These are phyloP conservation scores for Quadroppia sp. DNA, from an alignment of 2,888 invertebrate genomes.

Conservation along the genomic window DNA sequence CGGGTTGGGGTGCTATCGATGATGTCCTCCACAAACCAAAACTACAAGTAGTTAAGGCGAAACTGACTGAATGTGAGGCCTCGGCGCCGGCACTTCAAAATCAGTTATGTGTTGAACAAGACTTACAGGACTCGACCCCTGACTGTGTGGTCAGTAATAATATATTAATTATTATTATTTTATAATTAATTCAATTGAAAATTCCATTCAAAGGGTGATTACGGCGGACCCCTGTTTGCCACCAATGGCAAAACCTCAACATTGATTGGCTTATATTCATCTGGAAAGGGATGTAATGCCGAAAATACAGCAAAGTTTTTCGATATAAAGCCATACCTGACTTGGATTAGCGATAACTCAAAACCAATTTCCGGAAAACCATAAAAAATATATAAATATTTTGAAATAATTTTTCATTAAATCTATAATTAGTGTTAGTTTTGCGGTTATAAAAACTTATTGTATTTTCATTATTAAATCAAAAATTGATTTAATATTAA, in stretches of 20 bases:
- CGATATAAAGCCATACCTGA: slow-evolving; percentile 32
- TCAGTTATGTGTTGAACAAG: slow-evolving; percentile 38
- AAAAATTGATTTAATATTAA: too few species aligned
- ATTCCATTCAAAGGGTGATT: slow-evolving; percentile 41
- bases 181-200: neutral
- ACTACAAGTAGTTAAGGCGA: slow-evolving; percentile 34
- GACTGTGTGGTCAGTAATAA: slow-evolving; percentile 37
- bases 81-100: neutral
- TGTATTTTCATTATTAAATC: too few species aligned
- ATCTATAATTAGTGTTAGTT: too few species aligned
- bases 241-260: slow-evolving; percentile 24
- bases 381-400: too few species aligned
- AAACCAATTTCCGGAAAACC: slow-evolving; percentile 35
- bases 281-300: slow-evolving; percentile 28
- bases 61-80: slow-evolving; percentile 26
- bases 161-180: neutral
- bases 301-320: slow-evolving; percentile 32
- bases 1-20: slow-evolving; percentile 38
- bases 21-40: neutral
- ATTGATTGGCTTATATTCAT: slow-evolving; percentile 31
- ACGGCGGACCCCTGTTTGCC: slow-evolving; percentile 36
- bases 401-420: too few species aligned
- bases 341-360: slow-evolving; percentile 37
- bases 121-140: neutral
- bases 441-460: too few species aligned